Conservation (phyloP, 2,888 invertebrate genomes). For the Erynnis tages region DNA sequence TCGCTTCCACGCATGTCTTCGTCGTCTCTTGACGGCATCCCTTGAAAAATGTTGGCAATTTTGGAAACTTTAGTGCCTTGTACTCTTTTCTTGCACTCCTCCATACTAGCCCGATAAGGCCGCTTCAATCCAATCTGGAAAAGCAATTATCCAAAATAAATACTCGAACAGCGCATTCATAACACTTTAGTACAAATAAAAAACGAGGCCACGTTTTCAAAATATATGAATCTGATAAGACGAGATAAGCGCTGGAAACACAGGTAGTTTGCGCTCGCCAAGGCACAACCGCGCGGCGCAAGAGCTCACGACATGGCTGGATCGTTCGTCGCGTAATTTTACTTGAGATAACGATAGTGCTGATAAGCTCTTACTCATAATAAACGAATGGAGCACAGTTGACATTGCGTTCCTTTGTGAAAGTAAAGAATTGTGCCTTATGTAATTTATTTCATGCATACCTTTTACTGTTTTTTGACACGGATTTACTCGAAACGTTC, state of each 20-base stretch:
- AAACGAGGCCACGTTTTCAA: conserved; percentile 52
- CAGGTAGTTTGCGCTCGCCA: conserved; percentile 58
- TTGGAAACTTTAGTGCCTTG: conserved; percentile 93
- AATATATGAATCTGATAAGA: conserved; percentile 53
- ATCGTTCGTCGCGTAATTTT: conserved; percentile 70
- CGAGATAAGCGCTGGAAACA: conserved; percentile 58
- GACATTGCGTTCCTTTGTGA: conserved; percentile 31
- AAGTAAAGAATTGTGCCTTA: conserved; percentile 20
- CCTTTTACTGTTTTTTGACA: no score
- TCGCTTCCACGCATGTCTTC: conserved; percentile 77
- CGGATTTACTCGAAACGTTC: no score
- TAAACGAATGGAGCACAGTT: conserved; percentile 33
- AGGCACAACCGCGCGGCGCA: conserved; percentile 53
- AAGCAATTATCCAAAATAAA: conserved; percentile 50
- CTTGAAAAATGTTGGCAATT: conserved; percentile 95
- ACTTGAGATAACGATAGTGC: conserved; percentile 75
- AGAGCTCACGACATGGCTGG: conserved; percentile 52
- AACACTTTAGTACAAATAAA: conserved; percentile 36
- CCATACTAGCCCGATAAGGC: conserved; percentile 82
- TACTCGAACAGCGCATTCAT: conserved; percentile 41
- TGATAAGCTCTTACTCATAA: conserved; percentile 59
- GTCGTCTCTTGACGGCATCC: conserved; percentile 83
- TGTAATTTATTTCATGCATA: background rate
- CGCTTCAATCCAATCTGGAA: conserved; percentile 78
- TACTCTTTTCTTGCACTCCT: conserved; percentile 84